Evolutionary conservation across 2,113 vertebrate genomes (phyloP), one percentile per base, ranked within the genome.

Genomic region (Raphicerus campestris): DNA sequence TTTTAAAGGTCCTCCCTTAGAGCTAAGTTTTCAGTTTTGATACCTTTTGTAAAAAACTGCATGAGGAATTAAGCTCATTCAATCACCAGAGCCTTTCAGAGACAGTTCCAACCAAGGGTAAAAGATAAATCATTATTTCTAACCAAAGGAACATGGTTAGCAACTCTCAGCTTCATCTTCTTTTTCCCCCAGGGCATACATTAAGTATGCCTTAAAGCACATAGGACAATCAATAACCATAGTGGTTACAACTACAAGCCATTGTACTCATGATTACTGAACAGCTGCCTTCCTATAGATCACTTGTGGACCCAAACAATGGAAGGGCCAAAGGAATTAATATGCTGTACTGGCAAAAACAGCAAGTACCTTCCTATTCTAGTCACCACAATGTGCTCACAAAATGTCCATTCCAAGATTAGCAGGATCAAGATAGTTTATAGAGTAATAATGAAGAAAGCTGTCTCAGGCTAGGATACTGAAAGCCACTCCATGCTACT

Each of bases 181-280:
- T 90, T 82, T 26, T 6, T 2, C 70, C 87, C 66, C 77, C 2
- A 11, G 91, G 88, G 96, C 90, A 97, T 80, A 97, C 30, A 1
- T 70, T 78, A 95, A 91, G 95, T 95, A 97, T 92, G 92, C 92
- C 81, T 89, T 91, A 94, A 90, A 97, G 93, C 92, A 96, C 96
- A 97, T 9, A 96, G 90, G 97, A 96, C 95, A 92, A 95, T 75
- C 94, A 88, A 96, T 93, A 97, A 96, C 95, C 96, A 96, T 6
- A 89, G 92, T 82, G 89, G 96, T 92, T 92, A 92, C 45, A 96
- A 96, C 91, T 53, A 96, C 61, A 97, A 94, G 97, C 92, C 92
- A 95, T 49, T 78, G 78, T 66, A 94, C 86, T 97, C 94, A 97
- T 93, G 96, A 97, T 96, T 94, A 96, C 8, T 96, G 78, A 96